phyloP scores from a whole-genome alignment of 2,888 invertebrate species.

The Apodemia duryi region DNA sequence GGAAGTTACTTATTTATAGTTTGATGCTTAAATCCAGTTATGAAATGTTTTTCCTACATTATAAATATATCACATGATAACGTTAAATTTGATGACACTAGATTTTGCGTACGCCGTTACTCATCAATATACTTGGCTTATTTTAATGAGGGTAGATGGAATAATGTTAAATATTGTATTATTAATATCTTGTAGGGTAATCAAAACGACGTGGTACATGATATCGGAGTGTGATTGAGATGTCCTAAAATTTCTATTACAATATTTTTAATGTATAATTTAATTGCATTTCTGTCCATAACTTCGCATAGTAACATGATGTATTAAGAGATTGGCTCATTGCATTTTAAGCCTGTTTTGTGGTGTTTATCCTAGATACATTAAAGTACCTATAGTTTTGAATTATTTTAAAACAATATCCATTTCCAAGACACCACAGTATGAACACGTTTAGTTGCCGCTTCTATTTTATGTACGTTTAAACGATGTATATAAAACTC shows the following conservation, averaged over 20 bases:
- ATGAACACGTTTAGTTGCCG: slow-evolving; percentile 1
- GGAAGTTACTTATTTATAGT: too few relatives aligned
- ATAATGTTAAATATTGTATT: not conserved
- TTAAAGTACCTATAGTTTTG: not conserved
- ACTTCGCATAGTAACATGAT: not conserved
- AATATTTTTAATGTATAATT: slow-evolving; percentile 6
- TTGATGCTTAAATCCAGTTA: too few relatives aligned
- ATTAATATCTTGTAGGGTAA: not conserved
- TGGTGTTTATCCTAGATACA: not conserved
- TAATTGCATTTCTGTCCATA: slow-evolving; percentile 4
- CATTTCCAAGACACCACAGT: not conserved
- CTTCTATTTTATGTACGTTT: slow-evolving; percentile 3
- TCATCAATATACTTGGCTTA: not conserved
- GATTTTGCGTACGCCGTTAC: not conserved
- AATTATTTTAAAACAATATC: not conserved
- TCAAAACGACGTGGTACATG: slow-evolving; percentile 18
- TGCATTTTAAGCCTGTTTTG: slow-evolving; percentile 5
- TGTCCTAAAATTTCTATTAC: slow-evolving; percentile 16
- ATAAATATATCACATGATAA: too few relatives aligned
- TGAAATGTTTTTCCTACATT: too few relatives aligned
- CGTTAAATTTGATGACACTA: too few relatives aligned
- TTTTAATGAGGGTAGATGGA: not conserved
- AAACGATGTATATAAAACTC: not conserved
- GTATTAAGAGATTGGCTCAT: slow-evolving; percentile 9
- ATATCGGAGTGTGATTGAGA: slow-evolving; percentile 14